These are phyloP conservation scores for Pachydiplax longipennis DNA, from an alignment of 2,888 invertebrate genomes.

Conservation along the genomic window DNA sequence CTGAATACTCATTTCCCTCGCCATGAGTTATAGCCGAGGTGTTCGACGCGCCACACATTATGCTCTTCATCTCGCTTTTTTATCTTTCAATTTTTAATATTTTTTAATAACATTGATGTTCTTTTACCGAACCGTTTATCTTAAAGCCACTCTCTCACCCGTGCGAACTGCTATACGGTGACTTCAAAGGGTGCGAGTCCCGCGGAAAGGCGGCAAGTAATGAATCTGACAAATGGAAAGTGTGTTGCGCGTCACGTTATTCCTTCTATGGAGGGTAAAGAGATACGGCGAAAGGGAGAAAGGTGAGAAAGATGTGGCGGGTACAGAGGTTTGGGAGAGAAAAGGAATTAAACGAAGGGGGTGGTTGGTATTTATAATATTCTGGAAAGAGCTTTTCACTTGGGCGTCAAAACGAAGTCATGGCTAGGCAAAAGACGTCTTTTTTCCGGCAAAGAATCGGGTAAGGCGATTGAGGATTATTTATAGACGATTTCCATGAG, in stretches of 20 bases:
- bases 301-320: not conserved
- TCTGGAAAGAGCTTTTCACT: not conserved
- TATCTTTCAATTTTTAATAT: conserved; percentile 6
- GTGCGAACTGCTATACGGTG: conserved; percentile 24
- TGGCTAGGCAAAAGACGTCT: not conserved
- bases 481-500: too few relatives aligned
- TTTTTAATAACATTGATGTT: conserved; percentile 37
- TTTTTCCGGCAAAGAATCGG: not conserved
- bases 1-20: conserved; percentile 43
- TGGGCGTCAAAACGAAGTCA: not conserved
- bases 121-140: conserved; percentile 38
- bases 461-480: not conserved
- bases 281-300: not conserved
- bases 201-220: conserved; percentile 30
- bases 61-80: conserved; percentile 15
- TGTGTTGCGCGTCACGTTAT: conserved; percentile 38
- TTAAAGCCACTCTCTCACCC: not conserved
- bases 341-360: not conserved
- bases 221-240: conserved; percentile 34
- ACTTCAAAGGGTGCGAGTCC: conserved; percentile 18
- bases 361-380: not conserved
- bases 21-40: conserved; percentile 33
- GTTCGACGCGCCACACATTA: conserved; percentile 42
- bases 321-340: not conserved
- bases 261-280: not conserved